Conservation (phyloP, 2,113 vertebrate genomes). For the Sebastes schlegelii region DNA sequence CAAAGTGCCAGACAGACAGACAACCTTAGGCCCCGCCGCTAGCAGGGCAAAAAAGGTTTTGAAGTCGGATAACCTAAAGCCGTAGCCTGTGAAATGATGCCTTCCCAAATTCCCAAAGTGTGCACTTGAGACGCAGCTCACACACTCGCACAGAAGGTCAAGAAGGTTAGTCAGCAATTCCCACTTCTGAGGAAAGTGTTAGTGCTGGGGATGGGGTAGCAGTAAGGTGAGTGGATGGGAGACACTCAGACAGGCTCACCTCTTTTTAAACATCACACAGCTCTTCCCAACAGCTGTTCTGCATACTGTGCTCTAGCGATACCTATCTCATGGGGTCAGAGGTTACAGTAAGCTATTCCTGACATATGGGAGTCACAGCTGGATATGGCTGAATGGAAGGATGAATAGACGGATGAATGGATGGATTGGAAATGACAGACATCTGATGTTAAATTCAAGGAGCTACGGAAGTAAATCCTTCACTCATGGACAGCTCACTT, state of each 20-base stretch:
- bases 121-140: not conserved
- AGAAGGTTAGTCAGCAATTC: conserved; percentile 33
- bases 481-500: not conserved
- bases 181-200: conserved; percentile 22
- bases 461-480: not conserved
- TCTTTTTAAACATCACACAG: conserved; percentile 10
- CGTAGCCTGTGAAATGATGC: conserved; percentile 1
- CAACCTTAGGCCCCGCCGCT: not conserved
- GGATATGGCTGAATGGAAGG: conserved; percentile 17
- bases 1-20: not conserved
- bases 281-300: conserved; percentile 50
- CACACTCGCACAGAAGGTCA: conserved; percentile 19
- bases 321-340: conserved; percentile 47
- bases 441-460: not conserved
- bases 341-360: conserved; percentile 45
- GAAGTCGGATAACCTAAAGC: conserved; percentile 27
- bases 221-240: conserved; percentile 13
- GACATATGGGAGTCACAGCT: conserved; percentile 43
- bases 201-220: not conserved
- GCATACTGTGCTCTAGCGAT: conserved; percentile 26
- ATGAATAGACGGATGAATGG: not conserved
- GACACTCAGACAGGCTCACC: conserved; percentile 20
- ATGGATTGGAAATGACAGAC: conserved; percentile 27
- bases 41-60: not conserved
- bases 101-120: conserved; percentile 7